A percentile compares a stretch with the other conserved stretches of the same genome.
Evolutionary conservation across 2,113 vertebrate genomes (phyloP).

Genomic region (Corynorhinus townsendii): DNA sequence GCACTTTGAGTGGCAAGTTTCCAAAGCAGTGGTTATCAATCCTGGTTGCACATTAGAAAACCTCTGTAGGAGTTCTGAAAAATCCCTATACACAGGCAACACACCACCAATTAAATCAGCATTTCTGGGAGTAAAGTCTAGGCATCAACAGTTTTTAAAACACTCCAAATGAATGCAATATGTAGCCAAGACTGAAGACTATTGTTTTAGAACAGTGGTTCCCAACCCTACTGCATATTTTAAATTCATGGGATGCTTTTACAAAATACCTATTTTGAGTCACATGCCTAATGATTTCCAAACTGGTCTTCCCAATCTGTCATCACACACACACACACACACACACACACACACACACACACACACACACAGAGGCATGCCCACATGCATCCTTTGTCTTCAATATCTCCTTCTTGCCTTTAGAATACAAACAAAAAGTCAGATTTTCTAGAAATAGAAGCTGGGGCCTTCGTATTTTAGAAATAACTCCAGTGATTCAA

Average conservation of each 20-base stretch:
- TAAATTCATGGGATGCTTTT: constrained; percentile 36
- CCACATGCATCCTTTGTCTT: not conserved
- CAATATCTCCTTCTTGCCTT: constrained; percentile 2
- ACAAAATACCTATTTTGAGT: constrained; percentile 30
- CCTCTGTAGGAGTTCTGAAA: constrained; percentile 35
- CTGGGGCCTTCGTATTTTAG: not conserved
- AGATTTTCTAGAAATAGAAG: not conserved
- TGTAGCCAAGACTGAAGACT: not conserved
- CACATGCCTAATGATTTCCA: not conserved
- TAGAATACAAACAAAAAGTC: not conserved
- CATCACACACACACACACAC: not conserved
- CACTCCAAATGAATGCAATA: not conserved
- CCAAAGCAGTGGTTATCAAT: not conserved
- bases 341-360: not conserved
- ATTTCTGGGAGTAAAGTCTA: constrained; percentile 28
- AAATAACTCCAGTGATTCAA: not conserved
- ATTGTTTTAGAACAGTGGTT: constrained; percentile 40
- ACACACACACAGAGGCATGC: not conserved
- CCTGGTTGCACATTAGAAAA: not conserved
- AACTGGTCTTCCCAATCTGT: not conserved
- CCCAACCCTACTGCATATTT: not conserved
- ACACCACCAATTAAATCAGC: constrained; percentile 2
- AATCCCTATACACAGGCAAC: not conserved
- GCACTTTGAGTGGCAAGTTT: not conserved
- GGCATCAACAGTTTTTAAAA: constrained; percentile 14